phyloP scores from a whole-genome alignment of 2,888 invertebrate species.

The Macrophya alboannulata region DNA sequence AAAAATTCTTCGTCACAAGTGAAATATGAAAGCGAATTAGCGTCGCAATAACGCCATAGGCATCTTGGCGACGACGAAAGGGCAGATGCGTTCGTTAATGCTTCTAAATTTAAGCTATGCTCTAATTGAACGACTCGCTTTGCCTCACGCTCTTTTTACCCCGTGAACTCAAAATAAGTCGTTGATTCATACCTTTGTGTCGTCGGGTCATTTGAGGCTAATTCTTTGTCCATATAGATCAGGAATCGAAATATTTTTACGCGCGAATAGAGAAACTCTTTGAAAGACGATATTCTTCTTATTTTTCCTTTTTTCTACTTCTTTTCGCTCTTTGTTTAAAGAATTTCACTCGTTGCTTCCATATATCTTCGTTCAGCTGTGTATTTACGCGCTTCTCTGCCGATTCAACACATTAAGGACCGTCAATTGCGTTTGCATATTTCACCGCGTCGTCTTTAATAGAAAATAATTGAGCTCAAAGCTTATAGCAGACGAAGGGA shows the following conservation, averaged over 20 bases:
- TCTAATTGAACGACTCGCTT: constrained; percentile 46
- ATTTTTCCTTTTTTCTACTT: not conserved
- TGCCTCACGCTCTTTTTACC: constrained; percentile 14
- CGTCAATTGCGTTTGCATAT: constrained; percentile 35
- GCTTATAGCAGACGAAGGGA: constrained; percentile 35
- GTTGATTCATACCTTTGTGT: constrained; percentile 35
- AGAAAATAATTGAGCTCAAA: constrained; percentile 44
- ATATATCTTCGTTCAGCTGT: not conserved
- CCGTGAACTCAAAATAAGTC: constrained; percentile 20
- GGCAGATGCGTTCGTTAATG: constrained; percentile 43
- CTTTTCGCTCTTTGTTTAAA: not conserved
- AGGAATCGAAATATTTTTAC: constrained; percentile 10
- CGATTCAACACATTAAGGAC: not conserved
- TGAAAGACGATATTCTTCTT: not conserved
- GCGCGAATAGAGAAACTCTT: not conserved
- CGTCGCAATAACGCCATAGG: constrained; percentile 50
- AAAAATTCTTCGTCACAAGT: constrained; percentile 72
- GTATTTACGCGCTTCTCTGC: not conserved
- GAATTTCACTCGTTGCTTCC: not conserved
- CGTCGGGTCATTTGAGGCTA: constrained; percentile 16
- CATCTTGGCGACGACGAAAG: constrained; percentile 45
- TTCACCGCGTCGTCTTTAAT: constrained; percentile 38
- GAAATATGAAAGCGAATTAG: constrained; percentile 69
- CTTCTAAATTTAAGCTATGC: constrained; percentile 51
- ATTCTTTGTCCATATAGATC: constrained; percentile 28